phyloP scores from a whole-genome alignment of 2,888 invertebrate species.

The Ptilodon capucinus region DNA sequence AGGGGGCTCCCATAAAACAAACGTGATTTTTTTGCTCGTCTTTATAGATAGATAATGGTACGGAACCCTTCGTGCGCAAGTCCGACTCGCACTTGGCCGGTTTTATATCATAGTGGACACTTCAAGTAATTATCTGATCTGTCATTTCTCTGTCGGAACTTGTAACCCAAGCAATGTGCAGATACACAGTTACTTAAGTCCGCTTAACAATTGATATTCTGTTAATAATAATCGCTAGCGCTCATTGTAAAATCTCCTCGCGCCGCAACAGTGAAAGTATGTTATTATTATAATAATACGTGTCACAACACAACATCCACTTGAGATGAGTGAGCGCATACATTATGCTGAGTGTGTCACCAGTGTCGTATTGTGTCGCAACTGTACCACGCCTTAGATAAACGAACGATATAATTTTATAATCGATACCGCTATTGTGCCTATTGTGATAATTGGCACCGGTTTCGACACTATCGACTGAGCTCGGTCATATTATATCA shows the following conservation, averaged over 20 bases:
- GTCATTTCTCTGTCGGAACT: too few species aligned
- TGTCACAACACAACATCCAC: conserved; percentile 40
- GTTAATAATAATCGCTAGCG: conserved; percentile 9
- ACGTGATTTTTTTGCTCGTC: too few species aligned
- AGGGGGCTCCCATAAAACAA: too few species aligned
- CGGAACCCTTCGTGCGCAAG: too few species aligned
- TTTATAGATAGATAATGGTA: too few species aligned
- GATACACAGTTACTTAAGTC: neutral
- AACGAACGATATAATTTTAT: conserved; percentile 19
- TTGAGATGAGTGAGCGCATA: conserved; percentile 39
- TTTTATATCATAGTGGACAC: too few species aligned
- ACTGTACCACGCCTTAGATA: conserved; percentile 15
- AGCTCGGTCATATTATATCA: neutral
- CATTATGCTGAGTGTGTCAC: conserved; percentile 35
- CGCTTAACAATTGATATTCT: conserved; percentile 9
- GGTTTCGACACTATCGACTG: conserved; percentile 7
- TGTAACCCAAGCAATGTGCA: neutral
- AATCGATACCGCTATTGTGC: conserved; percentile 18
- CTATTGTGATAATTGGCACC: conserved; percentile 14
- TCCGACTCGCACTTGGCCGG: too few species aligned
- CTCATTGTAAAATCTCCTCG: conserved; percentile 10
- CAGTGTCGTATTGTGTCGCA: conserved; percentile 28
- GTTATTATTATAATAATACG: conserved; percentile 38
- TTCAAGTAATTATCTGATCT: too few species aligned
- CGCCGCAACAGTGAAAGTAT: conserved; percentile 27